A percentile compares a stretch with the other conserved stretches of the same genome.
phyloP scores from a whole-genome alignment of 2,888 invertebrate genomes.

The Brachyptera putata region DNA sequence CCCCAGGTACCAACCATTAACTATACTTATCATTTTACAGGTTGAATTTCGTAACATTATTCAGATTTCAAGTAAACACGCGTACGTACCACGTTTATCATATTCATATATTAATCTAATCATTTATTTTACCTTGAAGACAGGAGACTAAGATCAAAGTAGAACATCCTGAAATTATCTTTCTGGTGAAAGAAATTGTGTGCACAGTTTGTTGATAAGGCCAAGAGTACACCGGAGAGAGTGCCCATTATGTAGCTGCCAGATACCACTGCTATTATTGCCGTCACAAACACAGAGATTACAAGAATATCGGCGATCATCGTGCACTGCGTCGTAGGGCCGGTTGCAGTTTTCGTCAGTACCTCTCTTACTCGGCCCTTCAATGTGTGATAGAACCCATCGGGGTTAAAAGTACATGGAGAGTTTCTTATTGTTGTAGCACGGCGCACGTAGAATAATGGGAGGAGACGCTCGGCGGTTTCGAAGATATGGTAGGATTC shows the following conservation, averaged over 20 bases:
- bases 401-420: conserved; percentile 66
- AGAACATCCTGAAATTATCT: conserved; percentile 74
- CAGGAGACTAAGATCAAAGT: conserved; percentile 65
- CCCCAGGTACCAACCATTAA: too few species aligned
- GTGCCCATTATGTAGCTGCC: conserved; percentile 41
- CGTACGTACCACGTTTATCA: too few species aligned
- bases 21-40: too few species aligned
- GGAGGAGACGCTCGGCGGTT: conserved; percentile 54
- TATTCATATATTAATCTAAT: too few species aligned
- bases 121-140: conserved; percentile 64
- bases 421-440: conserved; percentile 61
- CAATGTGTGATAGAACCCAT: conserved; percentile 70
- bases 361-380: conserved; percentile 24
- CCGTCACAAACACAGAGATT: conserved; percentile 43
- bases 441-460: conserved; percentile 47
- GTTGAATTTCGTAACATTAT: too few species aligned
- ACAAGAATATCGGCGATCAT: conserved; percentile 42
- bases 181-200: conserved; percentile 76
- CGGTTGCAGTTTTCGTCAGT: conserved; percentile 5
- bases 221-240: conserved; percentile 54
- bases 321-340: conserved; percentile 13
- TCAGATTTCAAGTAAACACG: too few species aligned
- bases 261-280: conserved; percentile 36
- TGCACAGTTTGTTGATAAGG: conserved; percentile 56
- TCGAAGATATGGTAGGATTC: conserved; percentile 59